Base-by-base conservation (phyloP, 2,797 vertebrate species). In the Neosalanx taihuensis region DNA sequence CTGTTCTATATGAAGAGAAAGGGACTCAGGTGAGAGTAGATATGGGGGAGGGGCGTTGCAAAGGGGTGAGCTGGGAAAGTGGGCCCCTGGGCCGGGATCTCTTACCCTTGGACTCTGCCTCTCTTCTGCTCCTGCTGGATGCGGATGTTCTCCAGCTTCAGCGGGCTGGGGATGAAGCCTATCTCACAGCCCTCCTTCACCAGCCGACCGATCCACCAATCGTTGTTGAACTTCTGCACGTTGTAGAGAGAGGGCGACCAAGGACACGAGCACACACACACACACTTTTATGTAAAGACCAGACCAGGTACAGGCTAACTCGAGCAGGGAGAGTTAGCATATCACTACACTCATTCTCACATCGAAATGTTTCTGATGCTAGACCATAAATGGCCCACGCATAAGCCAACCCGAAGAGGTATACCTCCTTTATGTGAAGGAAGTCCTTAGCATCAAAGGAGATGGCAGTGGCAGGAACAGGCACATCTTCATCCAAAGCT, bases 361-460 rank as follows among this genome's bases (percentile, higher is more conserved):
- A 46, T 46, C 41, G 2, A 46, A 46, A 46, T 46, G 10, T 46
- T 46, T 46, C 7, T 2, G 41, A 9, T 12, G 41, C 12, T 49
- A 12, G 9, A 15, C 64, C 5, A 20, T 15, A 29, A 29, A 49
- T 56, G 6, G 7, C 31, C 17, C 51, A 23, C 63, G 5, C 63
- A 20, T 23, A 12, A 23, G 5, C 57, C 20, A 26, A 59, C 5
- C 57, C 41, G 41, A 46, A 46, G 41, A 46, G 41, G 41, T 3
- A 5, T 76, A 96, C 96, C 95, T 97, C 96, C 89, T 98, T 98
- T 92, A 98, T 98, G 86, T 98, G 96, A 79, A 98, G 92, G 85
- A 98, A 98, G 76, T 98, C 96, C 89, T 95, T 98, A 77, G 94
- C 93, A 70, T 98, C 96, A 13, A 98, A 98, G 83, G 95, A 95